A percentile compares a stretch with the other conserved stretches of the same genome.
Evolutionary conservation across 2,888 invertebrate species (phyloP).

Genomic region (Mechanitis messenoides): DNA sequence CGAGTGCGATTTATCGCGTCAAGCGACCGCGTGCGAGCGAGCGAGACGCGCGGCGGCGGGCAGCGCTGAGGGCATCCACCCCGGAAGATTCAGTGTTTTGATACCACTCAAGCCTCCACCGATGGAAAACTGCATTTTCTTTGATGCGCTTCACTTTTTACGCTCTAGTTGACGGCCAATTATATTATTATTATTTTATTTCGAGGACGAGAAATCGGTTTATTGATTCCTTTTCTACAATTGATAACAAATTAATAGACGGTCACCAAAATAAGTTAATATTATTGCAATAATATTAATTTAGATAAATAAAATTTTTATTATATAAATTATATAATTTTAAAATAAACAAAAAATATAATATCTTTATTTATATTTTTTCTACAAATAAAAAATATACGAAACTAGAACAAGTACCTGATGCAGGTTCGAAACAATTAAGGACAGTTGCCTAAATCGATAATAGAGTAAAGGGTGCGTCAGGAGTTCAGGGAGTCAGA

Average conservation of each 20-base stretch:
- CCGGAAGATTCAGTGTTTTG: slow-evolving; percentile 77
- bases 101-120: slow-evolving; percentile 70
- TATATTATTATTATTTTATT: slow-evolving; percentile 27
- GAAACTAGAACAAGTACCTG: neutral
- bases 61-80: slow-evolving; percentile 67
- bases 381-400: neutral
- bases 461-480: slow-evolving; percentile 15
- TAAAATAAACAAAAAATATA: too few species aligned
- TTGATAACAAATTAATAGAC: neutral
- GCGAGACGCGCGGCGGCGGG: slow-evolving; percentile 50
- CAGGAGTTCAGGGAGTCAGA: slow-evolving; percentile 27
- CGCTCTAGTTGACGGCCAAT: slow-evolving; percentile 62
- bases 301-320: too few species aligned
- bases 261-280: too few species aligned
- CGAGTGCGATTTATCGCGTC: slow-evolving; percentile 61
- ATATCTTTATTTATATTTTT: too few species aligned
- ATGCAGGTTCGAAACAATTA: slow-evolving; percentile 11
- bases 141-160: slow-evolving; percentile 71
- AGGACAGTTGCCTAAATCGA: slow-evolving; percentile 26
- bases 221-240: neutral
- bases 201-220: neutral
- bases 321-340: too few species aligned
- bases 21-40: slow-evolving; percentile 36
- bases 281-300: too few species aligned
- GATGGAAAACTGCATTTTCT: slow-evolving; percentile 75